phyloP scores from a whole-genome alignment of 2,888 invertebrate species.

The Macrosiphum euphorbiae region DNA sequence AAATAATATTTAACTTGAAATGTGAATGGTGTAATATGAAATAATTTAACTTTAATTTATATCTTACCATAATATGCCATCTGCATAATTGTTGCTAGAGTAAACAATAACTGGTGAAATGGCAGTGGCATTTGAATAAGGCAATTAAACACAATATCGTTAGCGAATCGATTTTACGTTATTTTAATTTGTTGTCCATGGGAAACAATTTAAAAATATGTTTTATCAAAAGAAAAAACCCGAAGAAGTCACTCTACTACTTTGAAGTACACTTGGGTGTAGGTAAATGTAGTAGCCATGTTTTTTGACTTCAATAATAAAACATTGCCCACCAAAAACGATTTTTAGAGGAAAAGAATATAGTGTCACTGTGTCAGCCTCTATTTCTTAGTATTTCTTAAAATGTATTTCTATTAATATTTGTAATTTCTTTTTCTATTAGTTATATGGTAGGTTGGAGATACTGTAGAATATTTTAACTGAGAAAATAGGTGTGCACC shows the following conservation, averaged over 20 bases:
- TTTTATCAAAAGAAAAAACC: neutral
- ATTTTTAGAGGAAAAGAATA: neutral
- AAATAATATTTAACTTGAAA: neutral
- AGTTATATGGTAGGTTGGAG: neutral
- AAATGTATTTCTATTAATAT: neutral
- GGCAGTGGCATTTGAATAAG: neutral
- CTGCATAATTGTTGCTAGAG: neutral
- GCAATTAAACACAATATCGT: neutral
- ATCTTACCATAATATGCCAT: neutral
- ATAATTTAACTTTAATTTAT: neutral
- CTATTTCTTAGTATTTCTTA: neutral
- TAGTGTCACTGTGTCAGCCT: neutral
- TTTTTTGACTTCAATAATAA: neutral
- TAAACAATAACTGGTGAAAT: neutral
- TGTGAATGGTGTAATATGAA: neutral
- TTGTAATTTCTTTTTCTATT: neutral
- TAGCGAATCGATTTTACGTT: neutral
- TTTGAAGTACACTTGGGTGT: neutral
- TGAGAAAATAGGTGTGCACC: neutral
- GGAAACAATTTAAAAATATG: neutral
- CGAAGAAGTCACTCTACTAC: neutral
- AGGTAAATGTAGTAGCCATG: neutral
- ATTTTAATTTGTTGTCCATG: neutral
- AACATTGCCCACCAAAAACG: neutral
- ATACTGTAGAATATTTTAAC: neutral